Evolutionary conservation across 2,113 vertebrate species (phyloP), one percentile per base, ranked within the genome.

Genomic region (Pseudopodoces humilis): DNA sequence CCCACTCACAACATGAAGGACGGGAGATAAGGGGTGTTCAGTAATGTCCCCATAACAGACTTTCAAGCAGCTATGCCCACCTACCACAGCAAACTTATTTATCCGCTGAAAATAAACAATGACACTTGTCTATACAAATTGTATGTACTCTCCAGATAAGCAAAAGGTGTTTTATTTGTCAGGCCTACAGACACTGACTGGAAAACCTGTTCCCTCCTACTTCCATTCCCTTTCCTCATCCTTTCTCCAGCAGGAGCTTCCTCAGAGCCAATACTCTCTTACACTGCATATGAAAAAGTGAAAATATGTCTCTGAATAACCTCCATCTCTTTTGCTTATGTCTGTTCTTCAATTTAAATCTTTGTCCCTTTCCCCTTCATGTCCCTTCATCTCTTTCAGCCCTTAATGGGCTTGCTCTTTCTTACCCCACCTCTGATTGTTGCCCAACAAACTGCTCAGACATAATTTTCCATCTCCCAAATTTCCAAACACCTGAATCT

Each of bases 391-490:
- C 13, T 67, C 37, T 41, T 86, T 80, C 27, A 94, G 33, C 16
- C 10, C 23, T 78, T 77, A 21, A 17, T 58, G 19, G 12, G 31
- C 30, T 71, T 75, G 53, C 4, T 70, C 9, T 43, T 76, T 85
- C 69, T n/a, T 64, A 65, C 8, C 14, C 25, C 13, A 53, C 7
- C 11, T 91, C 30, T 90, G 46, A 59, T 7, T 65, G 11, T 31
- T 62, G 22, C 18, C 22, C 5, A 23, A 2, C 1, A 1, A 10
- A 6, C 23, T 23, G 7, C 6, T 71, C 37, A 74, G 15, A 18
- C 2, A 35, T 62, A 56, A 14, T 44, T 59, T 80, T 80, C 60
- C 14, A 30, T 37, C 20, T 95, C 43, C 23, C 8, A 53, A 17
- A 69, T 76, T 72, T 58, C 70, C 67, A 70, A 15, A 39, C 7